A percentile compares a stretch with the other conserved stretches of the same genome.
Evolutionary conservation across 2,113 vertebrate species (phyloP).

Genomic region (Cyprinodon tularosa): DNA sequence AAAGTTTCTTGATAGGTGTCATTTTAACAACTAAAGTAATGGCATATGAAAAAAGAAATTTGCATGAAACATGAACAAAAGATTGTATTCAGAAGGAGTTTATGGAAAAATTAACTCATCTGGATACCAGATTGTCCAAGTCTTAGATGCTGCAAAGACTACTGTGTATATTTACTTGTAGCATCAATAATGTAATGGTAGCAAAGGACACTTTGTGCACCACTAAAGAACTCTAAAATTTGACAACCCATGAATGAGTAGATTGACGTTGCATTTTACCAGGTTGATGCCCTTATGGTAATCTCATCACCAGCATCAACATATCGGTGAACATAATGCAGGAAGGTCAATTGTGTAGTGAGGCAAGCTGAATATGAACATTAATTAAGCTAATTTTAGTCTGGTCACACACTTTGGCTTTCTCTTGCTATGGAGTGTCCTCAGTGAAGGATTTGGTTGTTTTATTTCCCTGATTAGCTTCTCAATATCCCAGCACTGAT

Average conservation of each 20-base stretch:
- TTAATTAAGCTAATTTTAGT: slow-evolving; percentile 61
- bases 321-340: slow-evolving; percentile 51
- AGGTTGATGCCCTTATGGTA: slow-evolving; percentile 47
- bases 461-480: slow-evolving; percentile 19
- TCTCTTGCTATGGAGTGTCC: slow-evolving; percentile 43
- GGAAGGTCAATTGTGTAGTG: slow-evolving; percentile 56
- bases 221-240: background rate
- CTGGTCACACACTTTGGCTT: slow-evolving; percentile 38
- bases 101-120: background rate
- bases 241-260: background rate
- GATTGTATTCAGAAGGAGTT: background rate
- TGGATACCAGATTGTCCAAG: background rate
- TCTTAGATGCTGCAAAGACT: background rate
- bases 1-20: background rate
- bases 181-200: background rate
- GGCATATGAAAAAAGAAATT: background rate
- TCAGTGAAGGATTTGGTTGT: slow-evolving; percentile 29
- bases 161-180: background rate
- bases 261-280: slow-evolving; percentile 22
- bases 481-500: slow-evolving; percentile 14
- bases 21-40: background rate
- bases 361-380: slow-evolving; percentile 37
- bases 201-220: background rate
- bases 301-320: slow-evolving; percentile 37
- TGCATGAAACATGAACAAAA: background rate